Base-by-base conservation (phyloP, 2,797 vertebrate genomes). In the Anabas testudineus region DNA sequence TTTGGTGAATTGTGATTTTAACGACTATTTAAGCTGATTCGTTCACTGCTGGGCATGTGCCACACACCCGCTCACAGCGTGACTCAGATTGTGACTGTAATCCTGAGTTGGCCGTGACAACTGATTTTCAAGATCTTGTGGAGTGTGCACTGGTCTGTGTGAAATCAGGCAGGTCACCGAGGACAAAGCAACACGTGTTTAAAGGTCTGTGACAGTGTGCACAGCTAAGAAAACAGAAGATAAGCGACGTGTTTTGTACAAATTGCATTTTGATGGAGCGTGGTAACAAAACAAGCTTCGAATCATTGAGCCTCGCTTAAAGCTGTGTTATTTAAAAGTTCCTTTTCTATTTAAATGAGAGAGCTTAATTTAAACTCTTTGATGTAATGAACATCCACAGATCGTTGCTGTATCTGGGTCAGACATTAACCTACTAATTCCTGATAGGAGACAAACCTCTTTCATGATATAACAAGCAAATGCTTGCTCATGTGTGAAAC, bases 401-500 rank as follows among this genome's bases (percentile, higher is more conserved):
- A 65, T 83, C 47, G 26, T 53, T 0, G 15, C 58, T 61, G 62
- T 74, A 88, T 91, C 81, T 90, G 84, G 84, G 86, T 87, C 86
- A 84, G 83, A 87, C 57, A 43, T 81, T 74, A 89, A 88, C 80
- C 80, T 49, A 71, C 81, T 79, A 77, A 83, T 80, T 88, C 73
- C 78, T 84, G 81, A 90, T 85, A 74, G 79, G 62, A 85, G 78
- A 87, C 88, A 87, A 83, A 86, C 82, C 77, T 89, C 76, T 84
- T 84, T 89, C 75, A 80, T 88, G 83, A 87, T 84, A 75, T 83
- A 92, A 87, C 83, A 83, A 76, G 71, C 74, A 86, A 84, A 76
- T 55, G 48, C 76, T 88, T 75, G 76, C 82, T 89, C 63, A 68
- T 84, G 84, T 87, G 75, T 64, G 26, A 82, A 82, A 47, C 74